These are phyloP conservation scores for Odontamblyopus lacepedii DNA, from an alignment of 2,797 vertebrate species.

Conservation along the genomic window DNA sequence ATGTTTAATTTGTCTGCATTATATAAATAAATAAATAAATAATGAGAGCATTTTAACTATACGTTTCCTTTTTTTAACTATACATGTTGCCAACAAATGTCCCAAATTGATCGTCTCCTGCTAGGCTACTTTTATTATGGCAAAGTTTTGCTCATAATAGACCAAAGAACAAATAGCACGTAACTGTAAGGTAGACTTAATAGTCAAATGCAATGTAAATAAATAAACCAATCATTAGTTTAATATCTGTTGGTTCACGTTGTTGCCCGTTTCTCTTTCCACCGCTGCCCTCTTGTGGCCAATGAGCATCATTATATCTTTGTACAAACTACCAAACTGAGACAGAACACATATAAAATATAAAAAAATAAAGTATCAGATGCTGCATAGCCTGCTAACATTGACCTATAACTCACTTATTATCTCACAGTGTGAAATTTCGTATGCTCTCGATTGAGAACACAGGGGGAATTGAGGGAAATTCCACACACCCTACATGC, in stretches of 20 bases:
- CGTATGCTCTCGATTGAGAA: neutral
- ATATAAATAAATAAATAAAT: too few relatives aligned
- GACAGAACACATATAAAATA: neutral
- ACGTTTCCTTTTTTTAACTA: too few relatives aligned
- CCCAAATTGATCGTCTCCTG: too few relatives aligned
- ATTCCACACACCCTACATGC: conserved; percentile 37
- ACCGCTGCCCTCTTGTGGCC: conserved; percentile 63
- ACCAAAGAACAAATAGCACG: too few relatives aligned
- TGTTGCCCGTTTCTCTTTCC: conserved; percentile 1
- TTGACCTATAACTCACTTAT: neutral
- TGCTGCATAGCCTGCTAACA: neutral
- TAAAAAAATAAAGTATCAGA: neutral
- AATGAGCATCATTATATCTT: neutral
- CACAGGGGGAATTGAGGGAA: conserved; percentile 30
- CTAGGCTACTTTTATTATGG: too few relatives aligned
- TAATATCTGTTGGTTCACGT: conserved; percentile 1
- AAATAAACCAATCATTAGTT: neutral
- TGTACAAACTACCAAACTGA: neutral
- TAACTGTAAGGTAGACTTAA: too few relatives aligned
- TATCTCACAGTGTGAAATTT: neutral
- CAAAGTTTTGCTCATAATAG: too few relatives aligned
- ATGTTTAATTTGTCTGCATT: too few relatives aligned
- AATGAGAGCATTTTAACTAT: too few relatives aligned
- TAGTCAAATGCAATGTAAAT: too few relatives aligned
- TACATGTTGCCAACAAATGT: too few relatives aligned